phyloP scores from a whole-genome alignment of 2,797 vertebrate genomes.

The Lacerta bilineata region DNA sequence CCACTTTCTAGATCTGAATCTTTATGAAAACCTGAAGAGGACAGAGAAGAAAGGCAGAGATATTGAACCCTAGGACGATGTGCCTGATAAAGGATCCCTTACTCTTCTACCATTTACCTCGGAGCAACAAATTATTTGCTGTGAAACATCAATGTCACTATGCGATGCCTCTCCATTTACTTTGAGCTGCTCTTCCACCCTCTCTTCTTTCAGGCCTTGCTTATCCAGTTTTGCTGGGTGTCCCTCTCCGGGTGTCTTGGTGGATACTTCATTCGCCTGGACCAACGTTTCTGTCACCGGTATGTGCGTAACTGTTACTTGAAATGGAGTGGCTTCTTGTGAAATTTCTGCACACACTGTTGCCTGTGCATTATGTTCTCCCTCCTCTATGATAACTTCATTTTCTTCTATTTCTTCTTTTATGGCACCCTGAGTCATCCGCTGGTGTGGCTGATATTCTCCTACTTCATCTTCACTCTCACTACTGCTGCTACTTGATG shows the following conservation, averaged over 20 bases:
- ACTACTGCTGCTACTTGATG: slow-evolving; percentile 87
- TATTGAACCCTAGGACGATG: slow-evolving; percentile 74
- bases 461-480: slow-evolving; percentile 92
- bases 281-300: slow-evolving; percentile 73
- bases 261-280: slow-evolving; percentile 64
- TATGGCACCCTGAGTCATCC: slow-evolving; percentile 83
- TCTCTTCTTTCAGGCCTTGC: slow-evolving; percentile 73
- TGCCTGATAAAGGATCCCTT: slow-evolving; percentile 73
- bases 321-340: slow-evolving; percentile 71
- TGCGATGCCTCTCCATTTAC: slow-evolving; percentile 92
- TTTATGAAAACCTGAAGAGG: slow-evolving; percentile 72
- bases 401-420: slow-evolving; percentile 87
- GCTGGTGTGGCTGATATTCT: slow-evolving; percentile 90
- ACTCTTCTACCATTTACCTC: slow-evolving; percentile 92
- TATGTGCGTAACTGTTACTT: slow-evolving; percentile 72
- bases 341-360: slow-evolving; percentile 62
- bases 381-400: slow-evolving; percentile 73
- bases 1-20: slow-evolving; percentile 72
- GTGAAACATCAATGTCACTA: slow-evolving; percentile 86
- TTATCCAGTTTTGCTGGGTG: slow-evolving; percentile 71
- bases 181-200: slow-evolving; percentile 82
- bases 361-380: slow-evolving; percentile 60
- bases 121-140: slow-evolving; percentile 98
- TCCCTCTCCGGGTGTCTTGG: slow-evolving; percentile 69
- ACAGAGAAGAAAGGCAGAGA: slow-evolving; percentile 81